Percentiles rank a stretch among this genome's conserved stretches.
Evolutionary conservation across 1,140 invertebrate species (phyloP).

Genomic region (Drosophila ohnishii): DNA sequence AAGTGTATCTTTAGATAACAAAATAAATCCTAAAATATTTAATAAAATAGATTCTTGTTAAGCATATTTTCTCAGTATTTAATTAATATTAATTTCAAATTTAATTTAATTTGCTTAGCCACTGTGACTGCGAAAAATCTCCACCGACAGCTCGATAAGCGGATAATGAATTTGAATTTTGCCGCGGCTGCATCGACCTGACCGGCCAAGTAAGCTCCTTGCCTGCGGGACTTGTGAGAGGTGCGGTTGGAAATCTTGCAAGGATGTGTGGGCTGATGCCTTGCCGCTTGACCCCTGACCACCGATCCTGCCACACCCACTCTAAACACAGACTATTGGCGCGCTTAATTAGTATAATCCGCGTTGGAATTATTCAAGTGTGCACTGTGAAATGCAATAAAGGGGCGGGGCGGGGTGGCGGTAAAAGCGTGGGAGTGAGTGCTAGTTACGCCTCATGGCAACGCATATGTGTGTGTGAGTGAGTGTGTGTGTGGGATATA

Average conservation of each 20-base stretch:
- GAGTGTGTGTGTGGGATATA: not conserved
- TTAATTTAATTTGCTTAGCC: not conserved
- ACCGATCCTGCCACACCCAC: not conserved
- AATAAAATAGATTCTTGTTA: too few relatives aligned
- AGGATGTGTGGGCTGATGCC: constrained; percentile 21
- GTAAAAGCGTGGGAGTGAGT: not conserved
- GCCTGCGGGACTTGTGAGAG: not conserved
- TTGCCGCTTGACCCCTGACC: constrained; percentile 7
- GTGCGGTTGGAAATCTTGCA: constrained; percentile 16
- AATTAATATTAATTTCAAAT: not conserved
- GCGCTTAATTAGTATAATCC: constrained; percentile 81
- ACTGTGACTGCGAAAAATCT: constrained; percentile 35
- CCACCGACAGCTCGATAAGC: constrained; percentile 51
- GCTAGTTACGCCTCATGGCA: constrained; percentile 23
- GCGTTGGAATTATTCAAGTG: constrained; percentile 80
- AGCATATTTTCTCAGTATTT: not conserved
- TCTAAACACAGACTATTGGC: constrained; percentile 36
- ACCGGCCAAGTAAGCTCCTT: constrained; percentile 7
- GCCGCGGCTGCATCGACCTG: constrained; percentile 33
- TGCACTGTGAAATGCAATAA: constrained; percentile 62
- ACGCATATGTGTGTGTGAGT: constrained; percentile 28
- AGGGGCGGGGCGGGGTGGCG: constrained; percentile 17
- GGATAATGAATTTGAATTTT: constrained; percentile 75
- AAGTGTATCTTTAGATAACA: not conserved
- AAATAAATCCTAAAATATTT: not conserved